These are phyloP conservation scores for Drosophila pseudoobscura DNA, from an alignment of 1,140 invertebrate species.

Conservation along the genomic window DNA sequence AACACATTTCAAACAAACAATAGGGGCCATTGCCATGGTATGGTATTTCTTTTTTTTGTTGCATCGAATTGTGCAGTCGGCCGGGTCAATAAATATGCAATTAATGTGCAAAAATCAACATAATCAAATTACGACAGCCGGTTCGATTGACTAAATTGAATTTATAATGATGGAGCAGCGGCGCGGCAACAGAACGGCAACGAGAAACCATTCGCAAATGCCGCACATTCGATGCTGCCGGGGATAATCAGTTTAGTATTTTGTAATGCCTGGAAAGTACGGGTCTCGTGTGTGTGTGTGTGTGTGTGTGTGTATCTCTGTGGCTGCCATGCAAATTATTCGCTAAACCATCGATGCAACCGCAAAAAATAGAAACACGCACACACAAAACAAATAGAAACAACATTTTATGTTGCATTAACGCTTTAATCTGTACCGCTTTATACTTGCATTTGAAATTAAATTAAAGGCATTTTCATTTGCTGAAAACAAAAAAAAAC, in stretches of 20 bases:
- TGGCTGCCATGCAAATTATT: constrained; percentile 47
- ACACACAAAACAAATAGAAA: constrained; percentile 39
- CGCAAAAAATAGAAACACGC: constrained; percentile 15
- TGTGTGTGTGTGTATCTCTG: constrained; percentile 17
- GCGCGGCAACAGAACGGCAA: too few species aligned
- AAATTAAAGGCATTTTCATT: constrained; percentile 57
- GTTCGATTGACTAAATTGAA: constrained; percentile 52
- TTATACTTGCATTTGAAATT: constrained; percentile 20
- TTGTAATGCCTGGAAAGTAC: constrained; percentile 40
- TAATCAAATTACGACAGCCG: constrained; percentile 63
- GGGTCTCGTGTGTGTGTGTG: constrained; percentile 9
- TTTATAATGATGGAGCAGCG: constrained; percentile 37
- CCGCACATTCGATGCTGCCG: constrained; percentile 41
- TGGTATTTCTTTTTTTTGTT: constrained; percentile 9
- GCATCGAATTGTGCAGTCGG: constrained; percentile 12
- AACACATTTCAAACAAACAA: constrained; percentile 36
- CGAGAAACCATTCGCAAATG: constrained; percentile 26
- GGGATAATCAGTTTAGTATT: constrained; percentile 58
- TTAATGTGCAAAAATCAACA: constrained; percentile 71
- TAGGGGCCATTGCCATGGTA: not conserved
- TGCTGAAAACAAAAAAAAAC: constrained; percentile 8
- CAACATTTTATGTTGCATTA: constrained; percentile 55
- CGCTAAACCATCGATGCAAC: constrained; percentile 32
- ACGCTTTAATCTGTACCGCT: constrained; percentile 48
- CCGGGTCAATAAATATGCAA: constrained; percentile 62